A percentile compares a stretch with the other conserved stretches of the same genome.
These are phyloP conservation scores for Sycophila sp. DNA, from an alignment of 1,140 invertebrate species.

Conservation along the genomic window DNA sequence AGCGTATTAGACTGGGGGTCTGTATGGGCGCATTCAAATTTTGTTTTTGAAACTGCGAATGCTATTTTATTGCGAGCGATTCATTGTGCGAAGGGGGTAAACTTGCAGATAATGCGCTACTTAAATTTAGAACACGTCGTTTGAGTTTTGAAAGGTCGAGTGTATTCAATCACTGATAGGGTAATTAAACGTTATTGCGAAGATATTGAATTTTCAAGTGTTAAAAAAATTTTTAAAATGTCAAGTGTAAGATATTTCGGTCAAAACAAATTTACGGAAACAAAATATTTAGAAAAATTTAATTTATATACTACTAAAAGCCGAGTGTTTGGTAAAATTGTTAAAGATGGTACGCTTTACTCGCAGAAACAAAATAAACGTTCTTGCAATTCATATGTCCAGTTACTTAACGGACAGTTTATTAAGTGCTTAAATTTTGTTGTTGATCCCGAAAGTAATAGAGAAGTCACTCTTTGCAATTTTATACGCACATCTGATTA, in stretches of 20 bases:
- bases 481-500: background rate
- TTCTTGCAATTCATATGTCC: background rate
- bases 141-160: background rate
- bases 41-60: constrained; percentile 30
- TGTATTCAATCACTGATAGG: background rate
- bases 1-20: constrained; percentile 34
- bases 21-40: constrained; percentile 37
- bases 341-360: background rate
- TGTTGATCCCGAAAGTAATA: background rate
- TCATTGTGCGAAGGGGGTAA: background rate
- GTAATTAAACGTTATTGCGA: background rate
- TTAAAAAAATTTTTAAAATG: background rate
- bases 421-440: background rate
- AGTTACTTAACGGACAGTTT: background rate
- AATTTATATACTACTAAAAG: background rate
- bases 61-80: background rate
- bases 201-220: background rate
- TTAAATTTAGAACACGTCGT: background rate
- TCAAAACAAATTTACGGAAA: background rate
- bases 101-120: background rate
- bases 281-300: background rate
- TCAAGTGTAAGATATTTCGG: background rate
- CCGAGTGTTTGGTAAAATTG: background rate
- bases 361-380: background rate
- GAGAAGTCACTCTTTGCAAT: background rate